phyloP scores from a whole-genome alignment of 2,113 vertebrate genomes.

The Gymnobelideus leadbeateri region DNA sequence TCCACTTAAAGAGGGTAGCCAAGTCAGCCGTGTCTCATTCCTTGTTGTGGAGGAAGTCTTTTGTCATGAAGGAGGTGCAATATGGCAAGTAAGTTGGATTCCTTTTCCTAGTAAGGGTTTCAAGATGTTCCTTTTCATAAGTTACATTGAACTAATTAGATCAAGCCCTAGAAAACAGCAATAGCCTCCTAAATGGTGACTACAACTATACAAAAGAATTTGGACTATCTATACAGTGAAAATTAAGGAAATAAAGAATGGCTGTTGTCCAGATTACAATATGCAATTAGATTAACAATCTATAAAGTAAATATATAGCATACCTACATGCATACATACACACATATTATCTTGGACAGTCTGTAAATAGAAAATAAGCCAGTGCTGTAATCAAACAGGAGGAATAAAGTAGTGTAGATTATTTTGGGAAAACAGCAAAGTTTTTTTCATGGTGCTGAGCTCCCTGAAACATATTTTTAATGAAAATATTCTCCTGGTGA shows the following conservation, averaged over 20 bases:
- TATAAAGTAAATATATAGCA: background rate
- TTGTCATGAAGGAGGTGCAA: no score
- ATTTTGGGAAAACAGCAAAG: no score
- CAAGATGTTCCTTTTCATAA: background rate
- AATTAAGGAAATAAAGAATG: background rate
- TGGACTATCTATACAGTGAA: background rate
- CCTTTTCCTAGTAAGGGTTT: background rate
- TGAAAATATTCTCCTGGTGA: no score
- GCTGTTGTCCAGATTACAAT: background rate
- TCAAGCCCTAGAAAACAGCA: background rate
- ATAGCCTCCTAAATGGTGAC: no score
- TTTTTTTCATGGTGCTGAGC: no score
- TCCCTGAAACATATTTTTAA: no score
- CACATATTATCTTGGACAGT: background rate
- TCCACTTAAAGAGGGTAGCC: background rate
- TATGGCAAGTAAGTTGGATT: background rate
- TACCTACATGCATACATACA: background rate
- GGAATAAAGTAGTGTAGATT: no score
- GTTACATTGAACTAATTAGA: background rate
- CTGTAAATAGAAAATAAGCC: no score
- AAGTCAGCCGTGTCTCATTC: background rate
- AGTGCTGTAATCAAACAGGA: no score
- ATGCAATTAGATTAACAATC: background rate
- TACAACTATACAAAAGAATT: background rate
- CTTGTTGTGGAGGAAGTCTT: background rate